A percentile compares a stretch with the other conserved stretches of the same genome.
Evolutionary conservation across 2,113 vertebrate species (phyloP).

Genomic region (Colistium nudipinnis): DNA sequence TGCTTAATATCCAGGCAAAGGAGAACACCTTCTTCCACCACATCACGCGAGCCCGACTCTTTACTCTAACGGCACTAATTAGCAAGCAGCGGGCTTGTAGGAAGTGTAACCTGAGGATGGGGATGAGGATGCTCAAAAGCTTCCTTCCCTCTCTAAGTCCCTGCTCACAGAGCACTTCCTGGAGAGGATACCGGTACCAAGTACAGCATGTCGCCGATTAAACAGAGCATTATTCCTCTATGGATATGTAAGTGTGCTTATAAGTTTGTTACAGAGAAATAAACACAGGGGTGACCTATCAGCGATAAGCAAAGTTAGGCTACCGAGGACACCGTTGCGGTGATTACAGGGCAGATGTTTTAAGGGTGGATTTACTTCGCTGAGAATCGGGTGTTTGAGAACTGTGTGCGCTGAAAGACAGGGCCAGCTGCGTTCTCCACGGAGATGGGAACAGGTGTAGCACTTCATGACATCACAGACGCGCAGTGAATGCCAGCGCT

Average conservation of each 20-base stretch:
- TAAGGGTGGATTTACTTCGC: conserved; percentile 19
- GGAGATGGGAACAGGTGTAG: conserved; percentile 69
- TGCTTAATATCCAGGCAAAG: conserved; percentile 49
- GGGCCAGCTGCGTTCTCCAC: conserved; percentile 67
- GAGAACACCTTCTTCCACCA: conserved; percentile 1
- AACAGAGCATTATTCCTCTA: conserved; percentile 25
- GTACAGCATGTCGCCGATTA: conserved; percentile 43
- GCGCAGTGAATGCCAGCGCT: conserved; percentile 54
- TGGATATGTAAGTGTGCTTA: conserved; percentile 17
- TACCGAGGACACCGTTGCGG: conserved; percentile 1
- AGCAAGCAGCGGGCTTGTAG: conserved; percentile 31
- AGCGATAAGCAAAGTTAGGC: conserved; percentile 51
- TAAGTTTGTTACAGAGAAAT: conserved; percentile 32
- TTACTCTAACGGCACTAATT: conserved; percentile 58
- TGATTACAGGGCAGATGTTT: conserved; percentile 56
- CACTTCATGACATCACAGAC: conserved; percentile 58
- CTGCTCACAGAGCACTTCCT: conserved; percentile 46
- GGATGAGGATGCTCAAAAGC: conserved; percentile 31
- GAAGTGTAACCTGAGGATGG: conserved; percentile 66
- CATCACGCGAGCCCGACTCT: conserved; percentile 21
- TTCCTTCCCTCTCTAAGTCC: conserved; percentile 46
- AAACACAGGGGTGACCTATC: conserved; percentile 23
- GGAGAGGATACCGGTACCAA: conserved; percentile 36
- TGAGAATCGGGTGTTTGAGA: conserved; percentile 51
- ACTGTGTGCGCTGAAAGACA: conserved; percentile 47